Evolutionary conservation across 2,113 vertebrate species (phyloP).

Genomic region (Columbina picui): DNA sequence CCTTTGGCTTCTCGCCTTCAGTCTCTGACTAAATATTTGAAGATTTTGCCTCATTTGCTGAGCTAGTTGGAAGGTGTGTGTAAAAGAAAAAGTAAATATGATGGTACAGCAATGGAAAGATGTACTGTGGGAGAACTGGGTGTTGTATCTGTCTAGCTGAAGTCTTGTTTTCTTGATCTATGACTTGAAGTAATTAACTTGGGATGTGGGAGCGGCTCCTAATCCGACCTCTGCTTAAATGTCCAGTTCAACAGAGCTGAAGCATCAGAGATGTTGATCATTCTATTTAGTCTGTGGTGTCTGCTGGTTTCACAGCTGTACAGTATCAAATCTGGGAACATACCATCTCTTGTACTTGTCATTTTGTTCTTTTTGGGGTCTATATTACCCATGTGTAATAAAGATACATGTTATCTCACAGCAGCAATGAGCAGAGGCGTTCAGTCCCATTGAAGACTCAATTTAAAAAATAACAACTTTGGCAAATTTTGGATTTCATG

Average conservation of each 20-base stretch:
- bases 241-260: background rate
- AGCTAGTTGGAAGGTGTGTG: background rate
- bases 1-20: background rate
- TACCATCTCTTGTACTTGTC: background rate
- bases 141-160: background rate
- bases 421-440: background rate
- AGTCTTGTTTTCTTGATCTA: background rate
- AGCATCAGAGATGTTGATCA: accelerated
- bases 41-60: background rate
- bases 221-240: background rate
- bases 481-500: background rate
- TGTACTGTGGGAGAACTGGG: background rate
- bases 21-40: constrained; percentile 7
- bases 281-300: background rate
- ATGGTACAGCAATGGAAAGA: background rate
- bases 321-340: background rate
- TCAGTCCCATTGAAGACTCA: background rate
- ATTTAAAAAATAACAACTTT: background rate
- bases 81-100: background rate
- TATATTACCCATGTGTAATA: background rate
- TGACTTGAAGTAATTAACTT: background rate
- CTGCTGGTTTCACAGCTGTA: background rate
- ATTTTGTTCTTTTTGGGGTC: background rate
- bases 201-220: background rate
- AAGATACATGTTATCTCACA: background rate